Base-by-base conservation (phyloP, 2,888 invertebrate genomes). In the Andrena hattorfiana region DNA sequence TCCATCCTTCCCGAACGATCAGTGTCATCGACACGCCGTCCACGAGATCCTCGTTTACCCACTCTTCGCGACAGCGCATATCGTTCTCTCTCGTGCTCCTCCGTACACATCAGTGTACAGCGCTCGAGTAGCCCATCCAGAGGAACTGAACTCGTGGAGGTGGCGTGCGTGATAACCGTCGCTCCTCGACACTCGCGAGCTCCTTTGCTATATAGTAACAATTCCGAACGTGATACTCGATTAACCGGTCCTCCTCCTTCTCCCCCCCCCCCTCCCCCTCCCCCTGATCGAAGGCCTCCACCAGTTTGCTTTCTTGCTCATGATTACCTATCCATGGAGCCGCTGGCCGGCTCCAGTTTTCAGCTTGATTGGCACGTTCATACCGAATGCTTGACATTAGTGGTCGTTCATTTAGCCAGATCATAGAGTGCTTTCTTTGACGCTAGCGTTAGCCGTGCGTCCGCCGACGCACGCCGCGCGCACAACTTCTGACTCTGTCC, bases 321-420 rank as follows among this genome's bases (percentile, higher is more conserved):
- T 82, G 62, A 60, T 72, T 74, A 20, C 26, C 48, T 49, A 51
- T 70, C 51, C 72, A 66, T 77, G 68, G 66, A 78, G 77, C 54
- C 76, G 78, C 76, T 42, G 42, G 54, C 70, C 86, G 26, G 13
- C 51, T 60, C 84, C 69, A 89, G 78, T 87, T 91, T 42, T 91
- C 90, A 89, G 91, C 92, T 93, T 93, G 86, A 89, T 92, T 92
- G 89, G 92, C 93, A 92, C 92, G 89, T 90, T 92, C 90, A 91
- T 89, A 90, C 91, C 87, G 88, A 90, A 89, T 88, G 93, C 92
- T 93, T 93, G 42, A 84, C 84, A 89, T 72, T 92, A 90, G 89
- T 88, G 82, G 83, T 90, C 86, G 77, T 87, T 92, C 89, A 86
- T 88, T 91, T 90, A 83, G 89, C 88, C 77, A 32, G 85, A 84